Percentiles rank a stretch among this genome's conserved stretches.
These are phyloP conservation scores for Paradoxurus hermaphroditus DNA, from an alignment of 2,113 vertebrate species.

Conservation along the genomic window DNA sequence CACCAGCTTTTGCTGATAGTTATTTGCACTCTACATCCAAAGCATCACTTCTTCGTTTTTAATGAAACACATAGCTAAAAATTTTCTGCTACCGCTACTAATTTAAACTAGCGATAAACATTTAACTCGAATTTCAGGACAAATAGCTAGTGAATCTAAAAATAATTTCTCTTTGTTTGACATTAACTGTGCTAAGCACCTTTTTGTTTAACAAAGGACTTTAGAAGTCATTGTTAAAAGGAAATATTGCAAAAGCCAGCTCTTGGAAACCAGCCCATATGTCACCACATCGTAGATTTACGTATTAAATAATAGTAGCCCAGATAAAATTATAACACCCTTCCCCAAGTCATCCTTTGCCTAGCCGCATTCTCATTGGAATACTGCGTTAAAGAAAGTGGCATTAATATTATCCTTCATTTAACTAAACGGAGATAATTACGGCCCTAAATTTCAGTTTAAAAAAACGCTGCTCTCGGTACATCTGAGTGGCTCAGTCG, in stretches of 20 bases:
- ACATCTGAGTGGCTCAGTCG: no score
- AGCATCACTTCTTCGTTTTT: not conserved
- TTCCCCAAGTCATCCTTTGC: not conserved
- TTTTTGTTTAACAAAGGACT: slow-evolving; percentile 21
- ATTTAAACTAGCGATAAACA: not conserved
- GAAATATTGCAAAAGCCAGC: not conserved
- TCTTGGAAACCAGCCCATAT: not conserved
- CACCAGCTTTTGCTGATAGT: no score
- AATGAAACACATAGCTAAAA: not conserved
- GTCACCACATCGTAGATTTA: not conserved
- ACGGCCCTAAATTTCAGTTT: not conserved
- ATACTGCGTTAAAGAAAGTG: not conserved
- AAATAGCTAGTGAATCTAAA: not conserved
- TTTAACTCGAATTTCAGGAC: not conserved
- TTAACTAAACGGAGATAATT: slow-evolving; percentile 35
- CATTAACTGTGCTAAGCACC: not conserved
- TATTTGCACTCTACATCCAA: not conserved
- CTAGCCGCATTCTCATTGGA: not conserved
- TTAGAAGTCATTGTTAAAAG: slow-evolving; percentile 13
- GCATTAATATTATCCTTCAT: not conserved
- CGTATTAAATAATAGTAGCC: not conserved
- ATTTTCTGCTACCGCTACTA: not conserved
- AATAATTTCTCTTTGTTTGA: slow-evolving; percentile 44
- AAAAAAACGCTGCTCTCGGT: not conserved
- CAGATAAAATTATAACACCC: not conserved